Percentiles rank a stretch among this genome's conserved stretches.
These are phyloP conservation scores for Trichechus manatus DNA, from an alignment of 2,113 vertebrate species.

Conservation along the genomic window DNA sequence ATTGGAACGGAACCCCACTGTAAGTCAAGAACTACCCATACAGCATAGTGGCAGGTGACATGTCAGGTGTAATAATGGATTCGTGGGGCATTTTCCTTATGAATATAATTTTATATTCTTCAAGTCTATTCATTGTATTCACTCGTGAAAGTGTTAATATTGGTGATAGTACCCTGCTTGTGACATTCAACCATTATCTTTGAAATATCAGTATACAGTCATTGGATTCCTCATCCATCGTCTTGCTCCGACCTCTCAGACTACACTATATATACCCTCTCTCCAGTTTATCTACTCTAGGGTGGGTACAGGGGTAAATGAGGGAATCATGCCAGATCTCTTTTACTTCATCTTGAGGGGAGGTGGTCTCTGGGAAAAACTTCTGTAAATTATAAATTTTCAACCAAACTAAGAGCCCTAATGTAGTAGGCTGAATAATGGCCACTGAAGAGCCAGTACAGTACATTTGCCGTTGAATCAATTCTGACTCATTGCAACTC, in stretches of 20 bases:
- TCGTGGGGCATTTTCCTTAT: background rate
- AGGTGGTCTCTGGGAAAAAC: background rate
- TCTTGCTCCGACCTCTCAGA: background rate
- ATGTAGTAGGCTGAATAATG: background rate
- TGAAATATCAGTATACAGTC: background rate
- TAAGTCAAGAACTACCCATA: background rate
- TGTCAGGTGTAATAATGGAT: slow-evolving; percentile 38
- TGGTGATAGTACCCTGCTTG: background rate
- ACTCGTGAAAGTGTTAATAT: background rate
- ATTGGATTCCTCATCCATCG: background rate
- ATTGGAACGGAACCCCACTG: too few species aligned
- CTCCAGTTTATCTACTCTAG: background rate
- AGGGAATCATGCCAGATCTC: background rate
- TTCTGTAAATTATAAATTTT: background rate
- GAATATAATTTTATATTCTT: background rate
- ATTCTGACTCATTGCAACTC: too few species aligned
- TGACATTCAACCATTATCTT: background rate
- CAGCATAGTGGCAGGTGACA: background rate
- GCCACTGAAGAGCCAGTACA: background rate
- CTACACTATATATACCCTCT: background rate
- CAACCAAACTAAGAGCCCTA: background rate
- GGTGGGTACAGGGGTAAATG: background rate
- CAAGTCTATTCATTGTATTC: background rate
- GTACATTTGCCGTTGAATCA: too few species aligned
- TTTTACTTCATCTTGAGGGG: background rate